phyloP scores from a whole-genome alignment of 1,140 invertebrate genomes.

The Tigriopus japonicus region DNA sequence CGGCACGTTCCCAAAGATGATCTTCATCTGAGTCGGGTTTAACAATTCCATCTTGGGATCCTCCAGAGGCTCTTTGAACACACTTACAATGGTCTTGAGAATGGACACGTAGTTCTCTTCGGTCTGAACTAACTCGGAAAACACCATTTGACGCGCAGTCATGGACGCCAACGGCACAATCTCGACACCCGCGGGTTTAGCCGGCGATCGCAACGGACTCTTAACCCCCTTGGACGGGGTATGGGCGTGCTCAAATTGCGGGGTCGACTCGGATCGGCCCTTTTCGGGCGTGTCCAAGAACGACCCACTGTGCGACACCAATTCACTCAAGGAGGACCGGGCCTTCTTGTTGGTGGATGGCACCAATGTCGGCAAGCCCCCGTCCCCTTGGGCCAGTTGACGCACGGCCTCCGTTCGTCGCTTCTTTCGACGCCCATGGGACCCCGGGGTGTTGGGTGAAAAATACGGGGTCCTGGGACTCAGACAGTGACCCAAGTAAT shows the following conservation, averaged over 20 bases:
- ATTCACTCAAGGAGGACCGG: constrained; percentile 59
- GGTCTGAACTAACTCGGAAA: constrained; percentile 81
- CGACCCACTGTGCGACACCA: constrained; percentile 61
- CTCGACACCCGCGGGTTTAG: no score
- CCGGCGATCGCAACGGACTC: constrained; percentile 1
- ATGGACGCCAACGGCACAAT: constrained; percentile 27
- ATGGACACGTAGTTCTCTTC: constrained; percentile 93
- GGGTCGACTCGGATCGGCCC: not conserved
- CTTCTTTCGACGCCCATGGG: constrained; percentile 2
- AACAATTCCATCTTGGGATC: constrained; percentile 57
- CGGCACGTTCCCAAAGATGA: constrained; percentile 87
- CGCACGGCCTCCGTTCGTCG: constrained; percentile 5
- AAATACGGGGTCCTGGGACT: not conserved
- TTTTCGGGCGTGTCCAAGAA: constrained; percentile 57
- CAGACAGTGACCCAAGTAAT: not conserved
- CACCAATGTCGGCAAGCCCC: not conserved
- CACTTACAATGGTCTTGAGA: constrained; percentile 67
- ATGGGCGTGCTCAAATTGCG: constrained; percentile 1
- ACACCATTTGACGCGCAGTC: constrained; percentile 62
- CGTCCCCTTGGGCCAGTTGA: not conserved
- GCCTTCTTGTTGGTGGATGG: constrained; percentile 42
- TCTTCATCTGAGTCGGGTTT: constrained; percentile 76
- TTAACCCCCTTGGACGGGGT: constrained; percentile 2
- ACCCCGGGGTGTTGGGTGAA: constrained; percentile 9
- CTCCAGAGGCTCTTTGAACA: constrained; percentile 83